Evolutionary conservation across 92 coral and sea anemone species (phyloP).

Genomic region (Montipora capitata): DNA sequence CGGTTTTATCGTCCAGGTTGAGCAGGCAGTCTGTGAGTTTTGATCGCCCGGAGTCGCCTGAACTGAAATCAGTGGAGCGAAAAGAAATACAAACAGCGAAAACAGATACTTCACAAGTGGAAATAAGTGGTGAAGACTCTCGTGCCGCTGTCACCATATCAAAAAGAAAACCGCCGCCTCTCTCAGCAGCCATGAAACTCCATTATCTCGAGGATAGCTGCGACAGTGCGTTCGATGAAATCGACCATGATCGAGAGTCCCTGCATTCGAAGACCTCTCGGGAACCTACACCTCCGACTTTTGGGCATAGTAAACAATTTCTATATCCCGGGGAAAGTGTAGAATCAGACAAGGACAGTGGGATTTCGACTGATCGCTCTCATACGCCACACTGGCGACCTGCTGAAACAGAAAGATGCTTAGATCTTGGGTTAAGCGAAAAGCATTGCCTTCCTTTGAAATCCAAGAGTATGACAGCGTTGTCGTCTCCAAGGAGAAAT

Average conservation of each 20-base stretch:
- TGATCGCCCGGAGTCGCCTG: slow-evolving; percentile 36
- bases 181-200: slow-evolving; percentile 85
- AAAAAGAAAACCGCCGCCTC: slow-evolving; percentile 79
- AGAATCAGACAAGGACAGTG: slow-evolving; percentile 95
- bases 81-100: slow-evolving; percentile 50
- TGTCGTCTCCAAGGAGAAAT: slow-evolving; percentile 33
- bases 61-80: slow-evolving; percentile 45
- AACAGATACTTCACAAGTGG: slow-evolving; percentile 61
- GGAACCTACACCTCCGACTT: slow-evolving; percentile 70
- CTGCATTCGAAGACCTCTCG: slow-evolving; percentile 58
- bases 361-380: slow-evolving; percentile 89
- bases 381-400: slow-evolving; percentile 62
- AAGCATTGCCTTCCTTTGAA: slow-evolving; percentile 35
- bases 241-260: slow-evolving; percentile 72
- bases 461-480: slow-evolving; percentile 79
- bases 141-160: slow-evolving; percentile 31
- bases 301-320: slow-evolving; percentile 23
- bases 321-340: slow-evolving; percentile 90
- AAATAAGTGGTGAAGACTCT: slow-evolving; percentile 43
- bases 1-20: slow-evolving; percentile 64
- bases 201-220: slow-evolving; percentile 87
- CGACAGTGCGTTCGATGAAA: slow-evolving; percentile 93
- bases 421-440: slow-evolving; percentile 29
- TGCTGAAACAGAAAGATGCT: slow-evolving; percentile 59
- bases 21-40: slow-evolving; percentile 12